Evolutionary conservation across 2,113 vertebrate genomes (phyloP).

Genomic region (Gymnobelideus leadbeateri): DNA sequence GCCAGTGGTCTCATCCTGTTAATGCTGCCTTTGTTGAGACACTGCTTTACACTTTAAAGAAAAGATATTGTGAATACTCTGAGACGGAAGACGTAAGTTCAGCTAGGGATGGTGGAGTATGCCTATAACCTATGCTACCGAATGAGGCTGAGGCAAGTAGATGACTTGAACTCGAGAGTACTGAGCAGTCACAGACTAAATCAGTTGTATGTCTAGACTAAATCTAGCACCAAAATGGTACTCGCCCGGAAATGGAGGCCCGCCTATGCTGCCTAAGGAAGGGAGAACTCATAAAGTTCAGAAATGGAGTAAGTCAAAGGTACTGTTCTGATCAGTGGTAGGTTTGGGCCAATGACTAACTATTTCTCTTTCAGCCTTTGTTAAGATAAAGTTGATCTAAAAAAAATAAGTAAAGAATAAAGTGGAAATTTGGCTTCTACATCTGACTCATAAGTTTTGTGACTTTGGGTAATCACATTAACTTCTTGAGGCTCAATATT

Average conservation of each 20-base stretch:
- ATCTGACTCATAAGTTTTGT: background rate
- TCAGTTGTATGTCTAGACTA: background rate
- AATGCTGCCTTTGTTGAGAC: background rate
- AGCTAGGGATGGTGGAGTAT: background rate
- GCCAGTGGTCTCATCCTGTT: background rate
- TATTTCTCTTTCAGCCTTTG: background rate
- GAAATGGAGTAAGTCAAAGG: background rate
- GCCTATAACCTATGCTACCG: background rate
- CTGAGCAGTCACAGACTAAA: background rate
- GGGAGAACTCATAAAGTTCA: background rate
- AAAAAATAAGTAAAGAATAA: background rate
- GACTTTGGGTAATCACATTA: background rate
- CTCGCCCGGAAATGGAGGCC: background rate
- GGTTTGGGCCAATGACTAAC: background rate
- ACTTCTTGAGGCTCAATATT: background rate
- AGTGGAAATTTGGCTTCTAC: background rate
- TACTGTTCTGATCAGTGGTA: background rate
- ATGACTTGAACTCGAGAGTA: background rate
- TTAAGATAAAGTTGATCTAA: background rate
- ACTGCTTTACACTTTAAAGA: background rate
- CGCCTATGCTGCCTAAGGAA: background rate
- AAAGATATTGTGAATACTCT: background rate
- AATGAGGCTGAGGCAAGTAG: background rate
- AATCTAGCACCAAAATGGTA: background rate
- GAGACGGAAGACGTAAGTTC: background rate